These are phyloP conservation scores for Caenorhabditis sp. DNA, from an alignment of 2,888 invertebrate species.

Conservation along the genomic window DNA sequence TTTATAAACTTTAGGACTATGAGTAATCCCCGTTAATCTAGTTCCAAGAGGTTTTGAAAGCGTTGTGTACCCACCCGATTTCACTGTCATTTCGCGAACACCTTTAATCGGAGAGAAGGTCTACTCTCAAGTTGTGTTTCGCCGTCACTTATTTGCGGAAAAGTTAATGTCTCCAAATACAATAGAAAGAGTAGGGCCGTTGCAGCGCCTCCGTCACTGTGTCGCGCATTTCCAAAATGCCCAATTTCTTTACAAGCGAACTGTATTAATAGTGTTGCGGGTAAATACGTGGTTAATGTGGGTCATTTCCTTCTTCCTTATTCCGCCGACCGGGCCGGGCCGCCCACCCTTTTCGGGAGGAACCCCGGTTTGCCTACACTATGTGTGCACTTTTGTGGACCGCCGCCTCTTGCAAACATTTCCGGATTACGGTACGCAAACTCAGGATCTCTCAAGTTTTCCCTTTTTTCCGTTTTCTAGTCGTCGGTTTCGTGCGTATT, in stretches of 20 bases:
- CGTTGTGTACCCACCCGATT: constrained; percentile 47
- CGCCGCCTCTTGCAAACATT: constrained; percentile 36
- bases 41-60: constrained; percentile 50
- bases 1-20: constrained; percentile 47
- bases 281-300: constrained; percentile 54
- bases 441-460: too few species aligned
- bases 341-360: constrained; percentile 44
- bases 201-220: constrained; percentile 15
- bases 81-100: constrained; percentile 48
- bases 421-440: constrained; percentile 24
- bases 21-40: constrained; percentile 52
- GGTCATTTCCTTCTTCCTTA: constrained; percentile 48
- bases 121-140: constrained; percentile 52
- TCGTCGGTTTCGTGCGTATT: neutral
- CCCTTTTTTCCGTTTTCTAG: too few species aligned
- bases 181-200: constrained; percentile 26
- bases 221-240: constrained; percentile 51
- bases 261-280: constrained; percentile 56
- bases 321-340: constrained; percentile 5
- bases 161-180: constrained; percentile 57
- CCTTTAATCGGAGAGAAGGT: constrained; percentile 50
- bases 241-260: constrained; percentile 52
- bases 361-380: constrained; percentile 17
- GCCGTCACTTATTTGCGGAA: constrained; percentile 51
- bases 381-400: constrained; percentile 48